Conservation (phyloP, 1,140 invertebrate species). For the Neodiprion lecontei region DNA sequence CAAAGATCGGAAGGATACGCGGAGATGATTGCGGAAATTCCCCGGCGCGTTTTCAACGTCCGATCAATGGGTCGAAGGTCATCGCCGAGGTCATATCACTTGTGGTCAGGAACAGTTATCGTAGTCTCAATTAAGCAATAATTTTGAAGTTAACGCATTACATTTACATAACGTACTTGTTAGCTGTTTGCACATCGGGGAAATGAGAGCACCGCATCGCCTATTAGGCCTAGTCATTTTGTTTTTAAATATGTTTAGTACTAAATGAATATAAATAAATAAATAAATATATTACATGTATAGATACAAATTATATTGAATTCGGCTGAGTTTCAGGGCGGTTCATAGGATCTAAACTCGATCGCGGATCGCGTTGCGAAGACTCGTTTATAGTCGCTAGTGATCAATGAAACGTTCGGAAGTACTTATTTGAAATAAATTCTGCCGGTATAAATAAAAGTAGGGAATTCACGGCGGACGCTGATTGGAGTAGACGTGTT, state of each 20-base stretch:
- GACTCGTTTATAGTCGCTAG: background rate
- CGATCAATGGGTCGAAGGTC: background rate
- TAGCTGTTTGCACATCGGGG: background rate
- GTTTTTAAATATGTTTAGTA: conserved; percentile 40
- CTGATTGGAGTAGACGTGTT: background rate
- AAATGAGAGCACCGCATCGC: conserved; percentile 43
- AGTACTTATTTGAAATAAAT: background rate
- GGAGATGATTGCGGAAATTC: background rate
- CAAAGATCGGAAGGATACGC: background rate
- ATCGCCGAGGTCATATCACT: background rate
- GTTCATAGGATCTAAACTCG: background rate
- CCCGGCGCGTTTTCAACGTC: background rate
- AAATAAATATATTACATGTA: background rate
- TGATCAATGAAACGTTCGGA: background rate
- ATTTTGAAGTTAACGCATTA: background rate
- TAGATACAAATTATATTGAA: background rate
- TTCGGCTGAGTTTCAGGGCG: background rate
- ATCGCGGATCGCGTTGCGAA: background rate
- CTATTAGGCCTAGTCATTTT: conserved; percentile 60
- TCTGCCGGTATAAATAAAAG: background rate
- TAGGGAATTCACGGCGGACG: background rate
- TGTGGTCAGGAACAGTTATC: background rate
- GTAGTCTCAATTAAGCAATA: background rate
- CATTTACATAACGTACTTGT: background rate
- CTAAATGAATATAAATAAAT: background rate